Evolutionary conservation across 1,140 invertebrate genomes (phyloP).

Genomic region (Steinernema khuongi): DNA sequence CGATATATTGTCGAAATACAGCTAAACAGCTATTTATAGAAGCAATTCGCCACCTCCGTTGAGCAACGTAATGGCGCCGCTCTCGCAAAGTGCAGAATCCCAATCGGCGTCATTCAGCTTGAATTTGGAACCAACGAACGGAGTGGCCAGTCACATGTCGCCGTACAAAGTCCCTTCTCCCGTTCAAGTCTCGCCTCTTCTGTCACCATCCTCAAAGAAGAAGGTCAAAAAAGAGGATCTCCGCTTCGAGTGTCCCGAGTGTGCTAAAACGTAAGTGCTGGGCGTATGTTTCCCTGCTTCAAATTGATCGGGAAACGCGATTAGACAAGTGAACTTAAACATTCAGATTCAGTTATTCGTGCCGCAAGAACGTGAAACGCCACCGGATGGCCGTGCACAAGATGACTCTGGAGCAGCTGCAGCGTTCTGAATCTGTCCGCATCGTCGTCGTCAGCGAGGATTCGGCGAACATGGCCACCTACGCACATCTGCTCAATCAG

Average conservation of each 20-base stretch:
- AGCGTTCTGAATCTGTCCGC: not conserved
- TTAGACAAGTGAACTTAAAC: not conserved
- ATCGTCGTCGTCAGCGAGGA: not conserved
- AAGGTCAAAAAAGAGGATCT: not conserved
- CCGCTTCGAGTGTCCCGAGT: slow-evolving; percentile 1
- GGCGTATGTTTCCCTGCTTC: not conserved
- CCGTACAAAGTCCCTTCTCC: too few relatives aligned
- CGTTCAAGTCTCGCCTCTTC: not conserved
- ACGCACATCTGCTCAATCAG: too few relatives aligned
- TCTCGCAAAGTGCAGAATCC: too few relatives aligned
- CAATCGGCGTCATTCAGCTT: too few relatives aligned
- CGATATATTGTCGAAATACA: too few relatives aligned
- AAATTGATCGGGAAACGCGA: not conserved
- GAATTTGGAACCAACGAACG: too few relatives aligned
- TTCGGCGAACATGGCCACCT: slow-evolving; percentile 4
- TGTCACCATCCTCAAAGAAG: not conserved
- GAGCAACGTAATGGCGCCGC: too few relatives aligned
- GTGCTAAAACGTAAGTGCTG: not conserved
- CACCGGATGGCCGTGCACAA: slow-evolving; percentile 48
- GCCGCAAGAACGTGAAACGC: slow-evolving; percentile 49
- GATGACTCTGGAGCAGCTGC: slow-evolving; percentile 31
- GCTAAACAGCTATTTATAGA: too few relatives aligned
- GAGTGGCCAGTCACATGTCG: too few relatives aligned
- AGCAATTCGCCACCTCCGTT: too few relatives aligned
- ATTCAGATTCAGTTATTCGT: slow-evolving; percentile 42